These are phyloP conservation scores for Erebia aethiops DNA, from an alignment of 2,888 invertebrate genomes.

Conservation along the genomic window DNA sequence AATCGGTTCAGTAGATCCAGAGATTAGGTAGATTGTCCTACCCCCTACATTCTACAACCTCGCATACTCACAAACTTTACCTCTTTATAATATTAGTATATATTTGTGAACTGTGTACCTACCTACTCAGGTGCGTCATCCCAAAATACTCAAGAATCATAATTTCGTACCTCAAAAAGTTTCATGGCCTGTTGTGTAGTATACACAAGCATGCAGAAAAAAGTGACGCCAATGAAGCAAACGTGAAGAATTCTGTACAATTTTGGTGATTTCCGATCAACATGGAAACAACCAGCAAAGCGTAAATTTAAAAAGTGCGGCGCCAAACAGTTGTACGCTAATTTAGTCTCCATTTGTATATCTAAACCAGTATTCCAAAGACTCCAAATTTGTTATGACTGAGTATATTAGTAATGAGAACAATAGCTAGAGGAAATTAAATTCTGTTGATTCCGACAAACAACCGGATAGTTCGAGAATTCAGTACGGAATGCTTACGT, in stretches of 20 bases:
- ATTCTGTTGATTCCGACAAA: conserved; percentile 41
- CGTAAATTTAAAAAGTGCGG: conserved; percentile 53
- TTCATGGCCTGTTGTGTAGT: conserved; percentile 55
- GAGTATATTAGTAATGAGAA: not conserved
- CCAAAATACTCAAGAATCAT: not conserved
- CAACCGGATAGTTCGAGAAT: conserved; percentile 35
- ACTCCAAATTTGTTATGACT: not conserved
- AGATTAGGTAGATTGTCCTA: too few relatives aligned
- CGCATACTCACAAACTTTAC: too few relatives aligned
- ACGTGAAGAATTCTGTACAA: conserved; percentile 47
- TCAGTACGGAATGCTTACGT: conserved; percentile 35
- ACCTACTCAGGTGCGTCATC: too few relatives aligned
- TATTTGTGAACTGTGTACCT: too few relatives aligned
- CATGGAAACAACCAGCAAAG: conserved; percentile 51
- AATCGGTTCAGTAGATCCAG: too few relatives aligned
- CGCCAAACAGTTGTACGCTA: conserved; percentile 50
- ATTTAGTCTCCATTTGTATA: conserved; percentile 40
- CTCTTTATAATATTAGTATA: too few relatives aligned
- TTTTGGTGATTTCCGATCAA: conserved; percentile 48
- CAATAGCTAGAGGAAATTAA: conserved; percentile 38
- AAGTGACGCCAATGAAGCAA: conserved; percentile 49
- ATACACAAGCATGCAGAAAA: conserved; percentile 50
- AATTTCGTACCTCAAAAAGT: conserved; percentile 53
- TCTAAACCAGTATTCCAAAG: conserved; percentile 31
- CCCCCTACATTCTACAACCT: too few relatives aligned